Evolutionary conservation across 2,888 invertebrate genomes (phyloP).

Genomic region (Chrysolina oricalcia): DNA sequence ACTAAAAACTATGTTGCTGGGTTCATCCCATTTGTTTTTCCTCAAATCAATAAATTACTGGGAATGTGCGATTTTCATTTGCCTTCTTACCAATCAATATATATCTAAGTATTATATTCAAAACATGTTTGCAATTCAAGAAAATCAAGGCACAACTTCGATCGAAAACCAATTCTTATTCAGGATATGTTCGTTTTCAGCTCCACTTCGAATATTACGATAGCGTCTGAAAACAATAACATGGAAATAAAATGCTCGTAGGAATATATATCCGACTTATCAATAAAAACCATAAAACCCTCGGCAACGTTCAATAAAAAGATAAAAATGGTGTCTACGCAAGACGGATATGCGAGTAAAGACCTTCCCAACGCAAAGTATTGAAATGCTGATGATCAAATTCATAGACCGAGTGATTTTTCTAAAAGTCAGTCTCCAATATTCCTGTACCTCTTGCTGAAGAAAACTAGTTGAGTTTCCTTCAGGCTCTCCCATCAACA

Average conservation of each 20-base stretch:
- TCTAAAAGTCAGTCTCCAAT: no score
- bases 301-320: neutral
- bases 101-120: no score
- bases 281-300: neutral
- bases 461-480: no score
- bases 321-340: neutral
- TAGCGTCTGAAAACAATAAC: constrained; percentile 15
- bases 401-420: no score
- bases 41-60: no score
- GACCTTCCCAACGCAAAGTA: neutral
- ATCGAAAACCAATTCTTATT: neutral
- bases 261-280: neutral
- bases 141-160: neutral
- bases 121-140: neutral
- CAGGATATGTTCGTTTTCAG: neutral
- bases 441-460: no score
- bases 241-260: neutral
- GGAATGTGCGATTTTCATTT: no score
- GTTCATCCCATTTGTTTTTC: no score
- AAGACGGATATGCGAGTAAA: constrained; percentile 3
- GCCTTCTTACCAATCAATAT: no score
- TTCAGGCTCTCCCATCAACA: no score
- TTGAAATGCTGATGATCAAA: no score
- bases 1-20: no score
- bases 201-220: neutral